phyloP scores from a whole-genome alignment of 2,797 vertebrate genomes.

The Sebastes paucispinis region DNA sequence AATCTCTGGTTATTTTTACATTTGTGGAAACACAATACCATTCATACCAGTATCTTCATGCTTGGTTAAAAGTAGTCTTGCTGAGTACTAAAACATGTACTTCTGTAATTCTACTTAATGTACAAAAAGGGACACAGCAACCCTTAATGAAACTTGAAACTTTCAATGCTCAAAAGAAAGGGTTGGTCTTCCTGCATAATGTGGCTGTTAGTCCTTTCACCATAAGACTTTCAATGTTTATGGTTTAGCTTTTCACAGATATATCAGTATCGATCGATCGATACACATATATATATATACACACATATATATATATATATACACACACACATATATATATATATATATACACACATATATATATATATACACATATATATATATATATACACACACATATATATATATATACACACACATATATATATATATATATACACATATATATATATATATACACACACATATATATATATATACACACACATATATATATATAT shows the following conservation, averaged over 20 bases:
- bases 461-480: no score
- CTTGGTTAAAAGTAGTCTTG: background rate
- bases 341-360: no score
- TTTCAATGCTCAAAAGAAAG: background rate
- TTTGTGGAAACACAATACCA: background rate
- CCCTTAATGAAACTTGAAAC: background rate
- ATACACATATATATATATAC: no score
- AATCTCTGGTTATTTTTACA: background rate
- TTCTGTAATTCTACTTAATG: background rate
- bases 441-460: no score
- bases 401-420: no score
- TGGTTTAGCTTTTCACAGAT: background rate
- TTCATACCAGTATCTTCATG: background rate
- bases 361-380: no score
- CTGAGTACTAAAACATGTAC: background rate
- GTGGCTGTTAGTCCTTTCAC: background rate
- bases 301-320: no score
- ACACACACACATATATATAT: no score
- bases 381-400: no score
- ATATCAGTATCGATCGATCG: no score
- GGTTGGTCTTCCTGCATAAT: background rate
- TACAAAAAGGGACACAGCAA: background rate
- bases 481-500: no score
- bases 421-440: no score
- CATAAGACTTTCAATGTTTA: background rate